Conservation (phyloP, 2,797 vertebrate genomes). For the Bufotes viridis region DNA sequence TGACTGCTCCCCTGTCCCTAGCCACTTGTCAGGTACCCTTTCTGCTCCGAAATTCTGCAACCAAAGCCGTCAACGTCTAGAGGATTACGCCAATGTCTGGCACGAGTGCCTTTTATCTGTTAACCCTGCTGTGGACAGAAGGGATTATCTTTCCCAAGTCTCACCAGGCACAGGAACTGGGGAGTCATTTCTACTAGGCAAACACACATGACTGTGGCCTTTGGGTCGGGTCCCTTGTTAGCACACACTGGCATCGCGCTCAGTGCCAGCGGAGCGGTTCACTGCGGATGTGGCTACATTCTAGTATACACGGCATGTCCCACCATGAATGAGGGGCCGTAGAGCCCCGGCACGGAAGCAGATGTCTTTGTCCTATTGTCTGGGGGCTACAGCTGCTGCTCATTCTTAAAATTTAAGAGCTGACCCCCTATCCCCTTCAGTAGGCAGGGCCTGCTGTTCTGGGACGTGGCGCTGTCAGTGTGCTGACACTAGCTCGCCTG, state of each 20-base stretch:
- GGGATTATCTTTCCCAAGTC: neutral
- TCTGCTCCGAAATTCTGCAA: neutral
- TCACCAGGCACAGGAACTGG: conserved; percentile 12
- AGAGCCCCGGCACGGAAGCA: neutral
- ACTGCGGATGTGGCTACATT: neutral
- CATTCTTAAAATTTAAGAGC: conserved; percentile 13
- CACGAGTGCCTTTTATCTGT: neutral
- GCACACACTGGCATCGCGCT: neutral
- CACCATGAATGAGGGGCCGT: neutral
- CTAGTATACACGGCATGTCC: neutral
- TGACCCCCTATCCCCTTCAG: neutral
- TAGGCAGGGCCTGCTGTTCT: conserved; percentile 4
- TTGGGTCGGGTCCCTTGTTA: neutral
- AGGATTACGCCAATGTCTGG: conserved; percentile 3
- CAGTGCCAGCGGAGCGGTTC: neutral
- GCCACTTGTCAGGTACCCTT: neutral
- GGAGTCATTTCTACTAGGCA: neutral
- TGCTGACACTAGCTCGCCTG: conserved; percentile 16
- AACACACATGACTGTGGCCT: neutral
- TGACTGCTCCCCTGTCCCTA: too few relatives aligned
- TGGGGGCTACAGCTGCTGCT: conserved; percentile 12
- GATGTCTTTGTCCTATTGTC: conserved; percentile 50
- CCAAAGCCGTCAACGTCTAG: neutral
- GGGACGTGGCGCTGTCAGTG: conserved; percentile 12
- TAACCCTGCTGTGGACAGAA: neutral